phyloP scores from a whole-genome alignment of 2,113 vertebrate genomes.

The Plectropomus leopardus region DNA sequence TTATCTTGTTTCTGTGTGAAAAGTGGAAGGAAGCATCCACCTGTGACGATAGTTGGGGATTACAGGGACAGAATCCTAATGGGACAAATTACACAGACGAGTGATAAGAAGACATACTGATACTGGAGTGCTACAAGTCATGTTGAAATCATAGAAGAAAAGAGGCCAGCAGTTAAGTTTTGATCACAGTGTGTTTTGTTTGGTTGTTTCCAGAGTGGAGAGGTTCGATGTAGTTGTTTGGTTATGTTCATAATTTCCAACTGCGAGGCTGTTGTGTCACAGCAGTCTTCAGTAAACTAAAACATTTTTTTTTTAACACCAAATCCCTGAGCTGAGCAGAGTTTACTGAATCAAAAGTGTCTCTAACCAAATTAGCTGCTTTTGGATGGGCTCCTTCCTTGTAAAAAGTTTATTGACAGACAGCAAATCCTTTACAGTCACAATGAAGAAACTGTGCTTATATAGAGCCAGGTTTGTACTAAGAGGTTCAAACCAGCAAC shows the following conservation, averaged over 20 bases:
- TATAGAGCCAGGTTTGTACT: too few relatives aligned
- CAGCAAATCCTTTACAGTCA: neutral
- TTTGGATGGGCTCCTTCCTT: neutral
- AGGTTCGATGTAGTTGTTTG: neutral
- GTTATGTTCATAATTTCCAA: neutral
- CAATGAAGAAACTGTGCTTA: neutral
- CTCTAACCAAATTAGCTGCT: neutral
- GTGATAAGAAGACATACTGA: slow-evolving; percentile 40
- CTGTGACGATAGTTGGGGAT: slow-evolving; percentile 47
- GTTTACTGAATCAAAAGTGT: neutral
- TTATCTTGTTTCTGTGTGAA: slow-evolving; percentile 62
- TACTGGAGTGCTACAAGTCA: slow-evolving; percentile 16
- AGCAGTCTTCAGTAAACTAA: neutral
- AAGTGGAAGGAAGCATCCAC: slow-evolving; percentile 59
- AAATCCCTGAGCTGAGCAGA: neutral
- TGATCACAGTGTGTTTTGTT: neutral
- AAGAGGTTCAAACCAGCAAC: neutral
- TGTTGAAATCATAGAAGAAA: neutral
- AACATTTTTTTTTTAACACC: neutral
- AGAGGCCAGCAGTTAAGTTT: neutral
- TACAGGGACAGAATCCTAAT: slow-evolving; percentile 55
- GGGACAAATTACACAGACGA: slow-evolving; percentile 53
- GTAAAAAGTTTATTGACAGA: neutral
- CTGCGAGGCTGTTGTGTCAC: neutral
- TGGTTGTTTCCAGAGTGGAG: neutral